These are phyloP conservation scores for Tenodera sinensis DNA, from an alignment of 2,888 invertebrate species.

Conservation along the genomic window DNA sequence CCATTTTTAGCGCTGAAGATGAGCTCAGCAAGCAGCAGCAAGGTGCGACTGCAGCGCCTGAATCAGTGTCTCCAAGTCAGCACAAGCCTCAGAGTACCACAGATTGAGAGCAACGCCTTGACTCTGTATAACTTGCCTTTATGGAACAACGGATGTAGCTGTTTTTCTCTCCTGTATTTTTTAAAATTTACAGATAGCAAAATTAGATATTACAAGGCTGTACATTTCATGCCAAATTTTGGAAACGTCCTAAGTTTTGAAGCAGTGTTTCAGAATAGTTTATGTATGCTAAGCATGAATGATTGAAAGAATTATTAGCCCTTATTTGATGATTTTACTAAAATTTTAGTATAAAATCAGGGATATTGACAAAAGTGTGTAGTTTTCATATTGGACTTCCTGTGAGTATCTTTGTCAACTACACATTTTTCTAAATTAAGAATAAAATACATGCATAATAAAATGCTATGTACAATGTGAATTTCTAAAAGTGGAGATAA, in stretches of 20 bases:
- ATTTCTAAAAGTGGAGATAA: not conserved
- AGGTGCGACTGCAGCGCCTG: not conserved
- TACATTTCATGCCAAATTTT: not conserved
- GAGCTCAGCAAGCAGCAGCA: slow-evolving; percentile 22
- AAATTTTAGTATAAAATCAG: not conserved
- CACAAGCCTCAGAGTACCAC: not conserved
- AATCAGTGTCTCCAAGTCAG: not conserved
- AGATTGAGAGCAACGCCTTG: not conserved
- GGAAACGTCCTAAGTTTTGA: not conserved
- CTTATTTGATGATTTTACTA: not conserved
- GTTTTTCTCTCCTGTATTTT: not conserved
- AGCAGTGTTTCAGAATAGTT: not conserved
- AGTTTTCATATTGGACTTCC: not conserved
- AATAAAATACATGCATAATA: not conserved
- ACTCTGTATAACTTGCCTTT: not conserved
- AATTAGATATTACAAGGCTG: not conserved
- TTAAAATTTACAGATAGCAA: not conserved
- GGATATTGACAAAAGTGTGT: not conserved
- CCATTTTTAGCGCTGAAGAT: slow-evolving; percentile 18
- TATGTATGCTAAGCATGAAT: not conserved
- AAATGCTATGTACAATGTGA: not conserved
- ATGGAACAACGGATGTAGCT: not conserved
- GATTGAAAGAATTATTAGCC: not conserved
- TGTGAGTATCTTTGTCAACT: not conserved
- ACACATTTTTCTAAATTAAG: not conserved